Base-by-base conservation (phyloP, 2,888 invertebrate genomes). In the Coenonympha arcania region DNA sequence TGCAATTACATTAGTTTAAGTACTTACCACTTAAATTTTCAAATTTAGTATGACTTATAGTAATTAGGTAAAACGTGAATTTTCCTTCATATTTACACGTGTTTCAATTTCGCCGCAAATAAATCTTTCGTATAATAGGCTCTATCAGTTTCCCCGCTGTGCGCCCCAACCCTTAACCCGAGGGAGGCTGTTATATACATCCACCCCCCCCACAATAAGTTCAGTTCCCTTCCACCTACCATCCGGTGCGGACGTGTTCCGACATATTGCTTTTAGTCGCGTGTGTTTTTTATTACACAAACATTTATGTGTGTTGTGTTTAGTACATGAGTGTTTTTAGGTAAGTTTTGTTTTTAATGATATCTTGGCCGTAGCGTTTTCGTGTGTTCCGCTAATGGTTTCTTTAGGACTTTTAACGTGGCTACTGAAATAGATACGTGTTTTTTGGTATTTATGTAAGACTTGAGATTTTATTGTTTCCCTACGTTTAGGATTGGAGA, bases 191-290 rank as follows among this genome's bases (percentile, higher is more conserved):
- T 46, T 45, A 37, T 54, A 54, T 51, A 51, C 41, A 24, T 31
- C 15, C 31, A 37, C 15, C 20, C 31, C 30, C 19, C 16, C 6
- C n/a, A 6, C n/a, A 11, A 6, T 9, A 11, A 13, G 28, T 26
- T 45, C 48, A 54, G 54, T 54, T 51, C 51, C 48, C 48, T 48
- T n/a, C 16, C 18, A 6, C 37, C 30, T 44, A 19, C 44, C 30
- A 19, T 4, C 22, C n/a, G 16, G 45, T 13, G 15, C 33, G 36
- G 45, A 33, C 42, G 44, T 39, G 36, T 13, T 6, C 6, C 28
- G 3, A 11, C 9, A 11, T 33, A 20, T 34, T 47, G 30, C 5
- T 41, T 30, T 22, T 50, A 40, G 2, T 11, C 20, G 33, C 43
- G 30, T n/a, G 31, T 44, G 15, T 44, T 16, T 22, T 33, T 33